These are phyloP conservation scores for Porites lobata DNA, from an alignment of 92 coral and sea anemone species.

Conservation along the genomic window DNA sequence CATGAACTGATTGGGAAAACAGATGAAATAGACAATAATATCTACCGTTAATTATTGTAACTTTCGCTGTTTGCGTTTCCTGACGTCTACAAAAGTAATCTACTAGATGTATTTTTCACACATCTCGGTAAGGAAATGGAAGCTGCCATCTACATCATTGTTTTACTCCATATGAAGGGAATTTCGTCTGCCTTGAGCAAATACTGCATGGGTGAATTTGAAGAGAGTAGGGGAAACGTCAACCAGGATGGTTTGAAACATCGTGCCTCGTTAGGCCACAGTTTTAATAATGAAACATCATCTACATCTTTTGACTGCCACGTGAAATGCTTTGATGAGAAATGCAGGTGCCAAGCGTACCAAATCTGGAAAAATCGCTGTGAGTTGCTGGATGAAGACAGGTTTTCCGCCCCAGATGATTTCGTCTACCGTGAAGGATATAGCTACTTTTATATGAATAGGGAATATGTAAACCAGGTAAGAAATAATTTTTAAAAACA, in stretches of 20 bases:
- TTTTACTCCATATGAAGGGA: no score
- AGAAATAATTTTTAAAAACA: background rate
- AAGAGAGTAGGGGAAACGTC: no score
- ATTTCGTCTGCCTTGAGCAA: no score
- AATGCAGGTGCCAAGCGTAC: constrained; percentile 37
- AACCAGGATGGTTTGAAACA: background rate
- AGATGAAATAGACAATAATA: no score
- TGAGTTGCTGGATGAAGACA: constrained; percentile 19
- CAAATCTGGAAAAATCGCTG: background rate
- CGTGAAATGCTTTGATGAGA: constrained; percentile 29
- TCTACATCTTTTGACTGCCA: constrained; percentile 17
- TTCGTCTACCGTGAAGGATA: background rate
- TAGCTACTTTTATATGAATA: background rate
- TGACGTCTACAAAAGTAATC: no score
- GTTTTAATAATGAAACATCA: background rate
- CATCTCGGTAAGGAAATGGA: no score
- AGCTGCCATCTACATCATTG: no score
- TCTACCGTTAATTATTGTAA: no score
- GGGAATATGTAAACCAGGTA: background rate
- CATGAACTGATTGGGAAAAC: no score
- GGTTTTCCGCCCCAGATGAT: constrained; percentile 8
- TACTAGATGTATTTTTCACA: no score
- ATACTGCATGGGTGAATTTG: no score
- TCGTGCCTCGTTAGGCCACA: constrained; percentile 20
- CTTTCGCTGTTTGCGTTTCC: no score